phyloP scores from a whole-genome alignment of 2,888 invertebrate genomes.

The Lagria hirta region DNA sequence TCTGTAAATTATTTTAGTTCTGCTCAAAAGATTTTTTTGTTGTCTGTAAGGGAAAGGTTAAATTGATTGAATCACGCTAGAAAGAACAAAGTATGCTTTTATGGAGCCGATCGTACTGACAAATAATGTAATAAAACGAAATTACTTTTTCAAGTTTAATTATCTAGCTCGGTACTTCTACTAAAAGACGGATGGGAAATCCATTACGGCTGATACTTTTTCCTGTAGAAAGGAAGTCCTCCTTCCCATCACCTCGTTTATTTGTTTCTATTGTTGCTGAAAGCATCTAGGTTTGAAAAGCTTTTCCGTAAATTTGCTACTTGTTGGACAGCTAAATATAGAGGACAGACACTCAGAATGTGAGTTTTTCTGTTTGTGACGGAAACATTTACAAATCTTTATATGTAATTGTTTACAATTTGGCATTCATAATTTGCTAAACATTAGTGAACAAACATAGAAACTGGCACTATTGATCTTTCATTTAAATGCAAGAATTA shows the following conservation, averaged over 20 bases:
- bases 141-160: conserved; percentile 38
- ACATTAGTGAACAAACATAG: no score
- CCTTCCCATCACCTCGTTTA: conserved; percentile 19
- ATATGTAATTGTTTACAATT: no score
- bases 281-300: conserved; percentile 23
- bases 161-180: conserved; percentile 31
- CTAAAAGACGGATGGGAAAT: conserved; percentile 34
- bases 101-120: conserved; percentile 28
- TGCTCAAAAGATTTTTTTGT: conserved; percentile 16
- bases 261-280: conserved; percentile 24
- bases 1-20: conserved; percentile 17
- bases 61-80: conserved; percentile 28
- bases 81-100: conserved; percentile 27
- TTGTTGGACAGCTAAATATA: conserved; percentile 19
- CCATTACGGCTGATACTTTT: conserved; percentile 31
- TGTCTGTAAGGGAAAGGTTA: conserved; percentile 18
- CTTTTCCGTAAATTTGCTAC: conserved; percentile 19
- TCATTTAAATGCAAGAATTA: no score
- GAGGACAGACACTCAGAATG: conserved; percentile 7
- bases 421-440: no score
- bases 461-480: no score
- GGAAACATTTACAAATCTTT: no score
- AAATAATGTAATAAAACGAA: conserved; percentile 34
- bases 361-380: no score
- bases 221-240: conserved; percentile 1